Conservation (phyloP, 2,888 invertebrate species). For the Sinopyrophorus schimmeli region DNA sequence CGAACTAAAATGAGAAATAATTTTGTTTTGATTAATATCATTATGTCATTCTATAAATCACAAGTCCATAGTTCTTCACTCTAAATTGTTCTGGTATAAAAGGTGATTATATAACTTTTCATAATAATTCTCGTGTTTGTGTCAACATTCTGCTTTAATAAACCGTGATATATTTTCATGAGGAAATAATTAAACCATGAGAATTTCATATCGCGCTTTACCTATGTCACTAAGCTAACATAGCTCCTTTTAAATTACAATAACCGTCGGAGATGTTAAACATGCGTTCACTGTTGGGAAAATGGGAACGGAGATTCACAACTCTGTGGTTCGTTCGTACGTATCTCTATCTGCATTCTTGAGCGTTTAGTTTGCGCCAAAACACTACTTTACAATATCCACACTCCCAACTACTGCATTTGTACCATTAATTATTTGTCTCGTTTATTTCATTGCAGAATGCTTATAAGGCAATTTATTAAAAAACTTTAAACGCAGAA, state of each 20-base stretch:
- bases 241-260: slow-evolving; percentile 35
- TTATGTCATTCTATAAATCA: too few relatives aligned
- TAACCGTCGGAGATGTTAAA: slow-evolving; percentile 37
- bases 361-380: slow-evolving; percentile 22
- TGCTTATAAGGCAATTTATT: too few relatives aligned
- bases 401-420: too few relatives aligned
- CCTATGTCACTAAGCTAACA: slow-evolving; percentile 32
- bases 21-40: too few relatives aligned
- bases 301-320: slow-evolving; percentile 25
- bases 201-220: slow-evolving; percentile 39
- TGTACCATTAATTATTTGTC: too few relatives aligned
- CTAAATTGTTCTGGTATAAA: too few relatives aligned
- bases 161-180: slow-evolving; percentile 37
- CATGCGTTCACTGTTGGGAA: slow-evolving; percentile 24
- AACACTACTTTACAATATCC: too few relatives aligned
- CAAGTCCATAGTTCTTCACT: too few relatives aligned
- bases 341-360: slow-evolving; percentile 26
- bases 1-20: too few relatives aligned
- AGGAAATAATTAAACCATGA: slow-evolving; percentile 38
- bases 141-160: slow-evolving; percentile 27
- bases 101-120: neutral
- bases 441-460: too few relatives aligned
- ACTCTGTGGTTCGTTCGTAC: slow-evolving; percentile 26
- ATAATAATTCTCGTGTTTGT: slow-evolving; percentile 19
- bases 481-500: too few relatives aligned